These are phyloP conservation scores for Brachionus sp. DNA, from an alignment of 1,140 invertebrate genomes.

Conservation along the genomic window DNA sequence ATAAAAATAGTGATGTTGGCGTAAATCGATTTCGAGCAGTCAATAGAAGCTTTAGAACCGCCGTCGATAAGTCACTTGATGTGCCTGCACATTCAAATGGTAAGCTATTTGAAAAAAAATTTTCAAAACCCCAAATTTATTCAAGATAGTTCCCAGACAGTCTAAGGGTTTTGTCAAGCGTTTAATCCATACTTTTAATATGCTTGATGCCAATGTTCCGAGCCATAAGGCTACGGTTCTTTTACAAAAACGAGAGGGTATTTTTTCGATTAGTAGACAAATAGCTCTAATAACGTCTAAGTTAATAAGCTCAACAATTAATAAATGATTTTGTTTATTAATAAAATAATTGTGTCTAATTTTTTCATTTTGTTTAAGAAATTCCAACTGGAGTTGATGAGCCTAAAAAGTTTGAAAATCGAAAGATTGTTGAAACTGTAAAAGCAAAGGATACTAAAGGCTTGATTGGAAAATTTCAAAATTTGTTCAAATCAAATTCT, in stretches of 20 bases:
- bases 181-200: neutral
- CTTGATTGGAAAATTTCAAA: conserved; percentile 44
- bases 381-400: neutral
- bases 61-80: conserved; percentile 37
- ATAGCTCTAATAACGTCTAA: neutral
- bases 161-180: conserved; percentile 9
- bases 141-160: neutral
- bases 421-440: neutral
- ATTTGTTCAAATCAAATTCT: conserved; percentile 33
- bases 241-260: neutral
- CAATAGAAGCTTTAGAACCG: conserved; percentile 35
- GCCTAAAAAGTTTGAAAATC: neutral
- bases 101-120: neutral
- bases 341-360: neutral
- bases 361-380: neutral
- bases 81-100: neutral
- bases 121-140: neutral
- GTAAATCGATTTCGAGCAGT: conserved; percentile 7
- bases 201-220: neutral
- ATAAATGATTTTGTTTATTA: neutral
- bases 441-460: conserved; percentile 3
- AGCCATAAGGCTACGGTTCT: neutral
- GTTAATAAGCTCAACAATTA: neutral
- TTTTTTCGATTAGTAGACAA: neutral
- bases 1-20: neutral